Evolutionary conservation across 2,888 invertebrate genomes (phyloP), one percentile per base, ranked within the genome.

Genomic region (Eristalis tenax): DNA sequence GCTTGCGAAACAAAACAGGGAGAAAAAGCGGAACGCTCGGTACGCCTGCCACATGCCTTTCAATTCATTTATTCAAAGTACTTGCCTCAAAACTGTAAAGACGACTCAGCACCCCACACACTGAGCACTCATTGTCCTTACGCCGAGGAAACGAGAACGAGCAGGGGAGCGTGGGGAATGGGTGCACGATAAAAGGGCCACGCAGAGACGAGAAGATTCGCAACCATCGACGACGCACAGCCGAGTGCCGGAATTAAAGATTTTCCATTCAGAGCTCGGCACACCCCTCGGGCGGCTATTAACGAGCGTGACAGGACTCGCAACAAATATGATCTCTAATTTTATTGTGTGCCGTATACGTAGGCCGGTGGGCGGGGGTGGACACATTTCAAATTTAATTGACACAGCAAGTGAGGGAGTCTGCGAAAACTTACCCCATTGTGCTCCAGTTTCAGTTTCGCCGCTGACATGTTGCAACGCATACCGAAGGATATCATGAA

Each of bases 401-500:
- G 87, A 87, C 87, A 83, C 75, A 83, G 71, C 56, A 18, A 18
- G n/a, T n/a, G 50, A 18, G n/a, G 4, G 50, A 50, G 50, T 50
- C 5, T 50, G 50, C 18, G 18, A n/a, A 18, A 66, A 91, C 94
- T 94, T 90, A 95, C 96, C 90, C 94, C 94, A 89, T 93, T 92
- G 83, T 94, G 94, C 89, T 96, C 95, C 92, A 96, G 94, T 92
- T 97, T 96, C 80, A 98, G 95, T 93, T 99, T 98, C 65, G 99
- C 99, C 93, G 99, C 98, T 75, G 99, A 98, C 97, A 99, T 98
- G 94, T 99, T 99, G 93, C 99, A 99, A 80, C 99, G 95, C 96
- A 99, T 99, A 22, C 99, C 99, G 91, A 98, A 98, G 93, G 98
- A 98, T 91, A 98, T 98, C 93, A 98, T 95, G 93, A 98, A 98